Percentiles rank a stretch among this genome's conserved stretches.
Conservation (phyloP, 2,888 invertebrate genomes). For the Bugulina stolonifera region DNA sequence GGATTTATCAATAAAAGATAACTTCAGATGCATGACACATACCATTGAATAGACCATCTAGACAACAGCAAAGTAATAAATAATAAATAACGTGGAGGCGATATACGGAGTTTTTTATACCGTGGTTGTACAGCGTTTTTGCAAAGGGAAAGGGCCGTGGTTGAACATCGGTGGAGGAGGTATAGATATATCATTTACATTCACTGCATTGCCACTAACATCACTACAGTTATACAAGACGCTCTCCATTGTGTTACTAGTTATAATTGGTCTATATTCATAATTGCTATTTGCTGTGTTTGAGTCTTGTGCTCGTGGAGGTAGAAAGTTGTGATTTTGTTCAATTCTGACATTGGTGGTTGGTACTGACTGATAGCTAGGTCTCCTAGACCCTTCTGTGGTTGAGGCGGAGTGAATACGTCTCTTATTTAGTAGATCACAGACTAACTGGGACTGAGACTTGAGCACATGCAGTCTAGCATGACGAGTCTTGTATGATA, state of each 20-base stretch:
- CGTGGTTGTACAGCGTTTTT: neutral
- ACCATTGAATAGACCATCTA: too few species aligned
- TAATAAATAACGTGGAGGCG: too few species aligned
- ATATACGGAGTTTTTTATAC: too few species aligned
- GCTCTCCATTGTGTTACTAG: too few species aligned
- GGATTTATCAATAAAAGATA: too few species aligned
- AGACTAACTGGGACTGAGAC: neutral
- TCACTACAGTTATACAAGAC: neutral
- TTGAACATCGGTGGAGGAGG: neutral
- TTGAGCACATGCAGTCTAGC: neutral
- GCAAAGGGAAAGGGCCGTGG: neutral
- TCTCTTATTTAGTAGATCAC: neutral
- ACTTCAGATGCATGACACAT: too few species aligned
- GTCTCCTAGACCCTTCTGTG: neutral
- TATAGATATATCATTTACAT: neutral
- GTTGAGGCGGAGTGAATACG: neutral
- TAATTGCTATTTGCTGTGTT: too few species aligned
- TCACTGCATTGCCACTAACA: neutral
- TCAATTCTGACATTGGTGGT: too few species aligned
- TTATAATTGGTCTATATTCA: too few species aligned
- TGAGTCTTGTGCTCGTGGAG: too few species aligned
- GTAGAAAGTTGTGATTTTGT: too few species aligned
- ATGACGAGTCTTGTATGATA: neutral
- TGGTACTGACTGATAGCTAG: neutral
- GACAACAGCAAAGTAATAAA: too few species aligned